Percentiles rank a stretch among this genome's conserved stretches.
These are phyloP conservation scores for Papilio elwesi DNA, from an alignment of 2,888 invertebrate genomes.

Conservation along the genomic window DNA sequence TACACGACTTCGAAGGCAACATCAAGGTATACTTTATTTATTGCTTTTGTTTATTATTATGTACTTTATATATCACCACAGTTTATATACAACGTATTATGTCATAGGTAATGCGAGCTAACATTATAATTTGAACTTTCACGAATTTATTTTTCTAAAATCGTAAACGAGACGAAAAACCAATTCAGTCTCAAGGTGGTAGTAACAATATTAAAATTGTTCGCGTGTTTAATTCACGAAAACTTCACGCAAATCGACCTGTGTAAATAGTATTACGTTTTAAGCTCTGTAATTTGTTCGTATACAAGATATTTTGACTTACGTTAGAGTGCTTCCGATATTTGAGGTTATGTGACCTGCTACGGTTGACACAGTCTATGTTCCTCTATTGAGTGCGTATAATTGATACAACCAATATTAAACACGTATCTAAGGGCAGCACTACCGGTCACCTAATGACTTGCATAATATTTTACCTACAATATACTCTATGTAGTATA, in stretches of 20 bases:
- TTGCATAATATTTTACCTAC: constrained; percentile 81
- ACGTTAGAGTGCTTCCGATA: constrained; percentile 66
- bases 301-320: constrained; percentile 76
- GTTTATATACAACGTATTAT: constrained; percentile 72
- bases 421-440: constrained; percentile 72
- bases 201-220: constrained; percentile 27
- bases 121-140: constrained; percentile 62
- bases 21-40: constrained; percentile 84
- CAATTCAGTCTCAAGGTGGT: constrained; percentile 71
- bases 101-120: constrained; percentile 50
- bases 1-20: constrained; percentile 81
- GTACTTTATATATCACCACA: constrained; percentile 81
- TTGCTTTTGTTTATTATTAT: constrained; percentile 80
- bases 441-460: constrained; percentile 77
- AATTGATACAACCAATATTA: constrained; percentile 62
- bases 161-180: constrained; percentile 63
- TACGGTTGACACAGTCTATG: constrained; percentile 67
- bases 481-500: constrained; percentile 82
- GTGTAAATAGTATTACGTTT: constrained; percentile 67
- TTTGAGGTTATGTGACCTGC: constrained; percentile 61
- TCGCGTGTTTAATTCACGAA: no score
- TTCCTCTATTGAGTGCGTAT: constrained; percentile 73
- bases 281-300: constrained; percentile 84
- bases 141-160: constrained; percentile 54
- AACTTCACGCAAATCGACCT: constrained; percentile 65